Percentiles rank a stretch among this genome's conserved stretches.
These are phyloP conservation scores for Avahi laniger DNA, from an alignment of 2,797 vertebrate species.

Conservation along the genomic window DNA sequence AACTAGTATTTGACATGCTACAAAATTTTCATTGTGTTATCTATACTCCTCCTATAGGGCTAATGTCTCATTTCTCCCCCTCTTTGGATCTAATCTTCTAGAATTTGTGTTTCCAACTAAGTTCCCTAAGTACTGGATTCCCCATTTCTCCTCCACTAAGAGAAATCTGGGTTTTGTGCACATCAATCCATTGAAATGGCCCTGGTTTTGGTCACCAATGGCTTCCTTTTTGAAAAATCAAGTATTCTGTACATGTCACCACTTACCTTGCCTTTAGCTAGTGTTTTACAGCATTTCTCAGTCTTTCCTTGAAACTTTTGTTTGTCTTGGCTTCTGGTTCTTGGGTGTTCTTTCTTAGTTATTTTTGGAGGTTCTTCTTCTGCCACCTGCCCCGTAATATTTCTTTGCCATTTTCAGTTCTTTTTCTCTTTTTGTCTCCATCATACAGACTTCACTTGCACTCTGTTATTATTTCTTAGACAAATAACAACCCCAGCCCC, in stretches of 20 bases:
- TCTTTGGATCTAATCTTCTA: background rate
- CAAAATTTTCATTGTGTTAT: background rate
- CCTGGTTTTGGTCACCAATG: background rate
- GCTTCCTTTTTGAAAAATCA: background rate
- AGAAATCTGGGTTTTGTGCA: background rate
- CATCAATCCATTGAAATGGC: background rate
- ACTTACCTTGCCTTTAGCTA: background rate
- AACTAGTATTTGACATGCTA: background rate
- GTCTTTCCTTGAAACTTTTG: background rate
- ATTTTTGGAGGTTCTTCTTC: background rate
- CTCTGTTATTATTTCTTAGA: background rate
- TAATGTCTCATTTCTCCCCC: background rate
- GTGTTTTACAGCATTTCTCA: background rate
- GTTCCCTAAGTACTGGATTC: background rate
- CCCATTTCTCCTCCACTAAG: background rate
- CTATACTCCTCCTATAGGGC: background rate
- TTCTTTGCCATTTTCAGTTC: background rate
- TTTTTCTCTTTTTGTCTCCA: background rate
- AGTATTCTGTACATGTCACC: background rate
- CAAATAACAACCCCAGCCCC: background rate
- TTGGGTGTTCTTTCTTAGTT: background rate
- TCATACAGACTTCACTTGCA: background rate
- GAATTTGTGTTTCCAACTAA: background rate
- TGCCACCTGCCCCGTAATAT: background rate
- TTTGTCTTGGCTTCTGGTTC: background rate